Evolutionary conservation across 2,797 vertebrate species (phyloP).

Genomic region (Syndactyla subalaris): DNA sequence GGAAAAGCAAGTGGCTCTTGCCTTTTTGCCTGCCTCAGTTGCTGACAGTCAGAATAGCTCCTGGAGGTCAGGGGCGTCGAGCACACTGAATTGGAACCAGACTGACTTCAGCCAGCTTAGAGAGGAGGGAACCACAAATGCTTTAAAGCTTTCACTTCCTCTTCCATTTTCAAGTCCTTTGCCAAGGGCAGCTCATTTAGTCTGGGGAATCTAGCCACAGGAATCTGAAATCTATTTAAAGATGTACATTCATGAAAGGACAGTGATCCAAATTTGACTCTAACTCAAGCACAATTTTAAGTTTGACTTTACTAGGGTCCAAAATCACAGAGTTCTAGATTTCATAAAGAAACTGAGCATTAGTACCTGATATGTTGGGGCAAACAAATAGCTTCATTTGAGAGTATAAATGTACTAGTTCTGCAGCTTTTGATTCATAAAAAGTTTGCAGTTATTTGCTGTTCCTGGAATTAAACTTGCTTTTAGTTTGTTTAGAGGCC

Average conservation of each 20-base stretch:
- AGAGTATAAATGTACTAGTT: not conserved
- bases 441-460: not conserved
- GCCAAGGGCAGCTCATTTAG: slow-evolving; percentile 30
- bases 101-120: not conserved
- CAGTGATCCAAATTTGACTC: not conserved
- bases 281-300: not conserved
- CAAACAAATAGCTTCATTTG: not conserved
- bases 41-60: not conserved
- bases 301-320: not conserved
- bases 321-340: not conserved
- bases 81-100: not conserved
- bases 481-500: not conserved
- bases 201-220: slow-evolving; percentile 29
- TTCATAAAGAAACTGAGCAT: not conserved
- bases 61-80: slow-evolving; percentile 4
- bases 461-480: not conserved
- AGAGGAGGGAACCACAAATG: slow-evolving; percentile 9
- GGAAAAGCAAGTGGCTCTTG: not conserved
- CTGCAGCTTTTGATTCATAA: not conserved
- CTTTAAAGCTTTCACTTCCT: slow-evolving; percentile 35
- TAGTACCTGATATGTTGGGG: not conserved
- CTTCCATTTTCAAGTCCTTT: slow-evolving; percentile 25
- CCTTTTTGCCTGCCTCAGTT: not conserved
- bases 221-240: slow-evolving; percentile 57
- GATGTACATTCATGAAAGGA: not conserved